phyloP scores from a whole-genome alignment of 1,140 invertebrate genomes.

The Diplogasteroides magnus region DNA sequence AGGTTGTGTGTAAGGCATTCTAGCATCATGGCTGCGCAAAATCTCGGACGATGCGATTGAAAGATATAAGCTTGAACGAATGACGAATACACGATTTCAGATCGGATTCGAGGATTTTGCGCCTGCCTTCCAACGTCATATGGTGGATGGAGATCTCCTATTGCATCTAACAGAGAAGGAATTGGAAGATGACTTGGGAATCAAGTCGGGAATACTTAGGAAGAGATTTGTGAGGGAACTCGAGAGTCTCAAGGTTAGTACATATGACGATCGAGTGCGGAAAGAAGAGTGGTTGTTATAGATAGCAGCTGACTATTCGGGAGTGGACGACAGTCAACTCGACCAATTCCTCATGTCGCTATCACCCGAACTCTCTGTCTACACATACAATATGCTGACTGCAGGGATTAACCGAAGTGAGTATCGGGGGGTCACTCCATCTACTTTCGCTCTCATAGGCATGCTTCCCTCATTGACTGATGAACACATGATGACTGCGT shows the following conservation, averaged over 20 bases:
- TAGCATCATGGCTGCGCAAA: too few species aligned
- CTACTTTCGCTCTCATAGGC: neutral
- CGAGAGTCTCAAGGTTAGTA: conserved; percentile 79
- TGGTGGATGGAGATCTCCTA: conserved; percentile 94
- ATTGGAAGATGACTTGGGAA: conserved; percentile 81
- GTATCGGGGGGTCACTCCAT: neutral
- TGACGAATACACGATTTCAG: too few species aligned
- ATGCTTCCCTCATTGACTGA: conserved; percentile 68
- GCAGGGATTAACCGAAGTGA: conserved; percentile 76
- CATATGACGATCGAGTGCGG: neutral
- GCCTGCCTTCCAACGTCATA: conserved; percentile 76
- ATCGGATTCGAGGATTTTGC: conserved; percentile 84
- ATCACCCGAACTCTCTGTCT: conserved; percentile 84
- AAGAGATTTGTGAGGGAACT: conserved; percentile 89
- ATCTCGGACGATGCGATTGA: too few species aligned
- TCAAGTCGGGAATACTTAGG: conserved; percentile 84
- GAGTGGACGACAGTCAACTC: conserved; percentile 80
- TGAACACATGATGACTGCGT: conserved; percentile 81
- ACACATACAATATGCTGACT: conserved; percentile 88
- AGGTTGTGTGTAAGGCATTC: too few species aligned
- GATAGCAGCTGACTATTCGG: conserved; percentile 85
- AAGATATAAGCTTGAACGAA: too few species aligned
- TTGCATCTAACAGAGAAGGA: conserved; percentile 86
- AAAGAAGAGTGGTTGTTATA: conserved; percentile 13
- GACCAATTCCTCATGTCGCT: conserved; percentile 82